Evolutionary conservation across 2,888 invertebrate genomes (phyloP), one percentile per base, ranked within the genome.

Genomic region (Vannuccia rotundouncinata): DNA sequence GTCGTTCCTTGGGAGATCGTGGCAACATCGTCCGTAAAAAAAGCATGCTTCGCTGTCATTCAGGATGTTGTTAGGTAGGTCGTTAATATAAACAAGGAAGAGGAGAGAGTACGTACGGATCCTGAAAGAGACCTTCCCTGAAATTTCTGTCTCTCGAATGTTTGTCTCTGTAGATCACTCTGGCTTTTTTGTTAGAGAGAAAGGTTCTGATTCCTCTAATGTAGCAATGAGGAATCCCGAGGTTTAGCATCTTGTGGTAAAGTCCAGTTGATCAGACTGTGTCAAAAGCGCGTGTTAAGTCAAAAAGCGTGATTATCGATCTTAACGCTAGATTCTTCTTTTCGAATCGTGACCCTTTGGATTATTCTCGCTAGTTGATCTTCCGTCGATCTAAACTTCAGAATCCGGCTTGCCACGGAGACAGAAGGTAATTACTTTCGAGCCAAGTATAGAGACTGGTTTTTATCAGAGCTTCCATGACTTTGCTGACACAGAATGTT

Each of bases 231-330:
- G 75, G 75, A 31, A 75, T 75, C 2, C 22, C 29, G 5, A 29
- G 30, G 1, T 2, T 2, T 2, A 25, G 2, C 22, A 27, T 29
- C 2, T 28, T 75, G 22, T 29, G 29, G 29, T 29, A 29, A 31
- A 75, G 75, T 1, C 75, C 75, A 1, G 29, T 75, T 75, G 27
- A 2, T 29, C 75, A 75, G 2, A 75, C 27, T 2, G 75, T 75
- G 31, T 75, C 75, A 28, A 75, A 75, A 5, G 75, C 75, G 22
- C 31, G 66, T 2, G 75, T 29, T 10, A 75, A 75, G 22, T 75
- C 75, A 29, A 75, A 5, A 28, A 75, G 75, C 2, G 31, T 31
- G 29, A 75, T 27, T 10, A 5, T 29, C 5, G 25, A 29, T 75
- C 75, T 75, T 1, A 75, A 2, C 2, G 29, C 31, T 2, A n/a